Conservation (phyloP, 2,888 invertebrate species). For the Leucophenga maculata region DNA sequence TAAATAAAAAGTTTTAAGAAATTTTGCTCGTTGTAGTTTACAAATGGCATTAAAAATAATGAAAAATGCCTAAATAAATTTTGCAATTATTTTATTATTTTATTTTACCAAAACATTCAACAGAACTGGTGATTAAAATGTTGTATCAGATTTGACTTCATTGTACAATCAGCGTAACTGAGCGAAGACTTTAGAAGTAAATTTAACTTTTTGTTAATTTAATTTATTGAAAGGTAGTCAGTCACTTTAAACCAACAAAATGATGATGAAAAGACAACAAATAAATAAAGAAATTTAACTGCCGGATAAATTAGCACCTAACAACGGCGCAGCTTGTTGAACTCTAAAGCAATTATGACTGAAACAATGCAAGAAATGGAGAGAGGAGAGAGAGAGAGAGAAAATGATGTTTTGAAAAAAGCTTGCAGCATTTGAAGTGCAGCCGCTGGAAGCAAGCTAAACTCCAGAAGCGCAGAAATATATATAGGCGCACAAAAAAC, state of each 20-base stretch:
- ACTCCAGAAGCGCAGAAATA: neutral
- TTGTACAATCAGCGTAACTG: too few species aligned
- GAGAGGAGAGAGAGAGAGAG: constrained; percentile 31
- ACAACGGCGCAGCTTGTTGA: constrained; percentile 29
- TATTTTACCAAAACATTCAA: too few species aligned
- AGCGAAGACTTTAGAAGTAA: neutral
- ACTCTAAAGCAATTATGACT: constrained; percentile 51
- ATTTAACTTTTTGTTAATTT: neutral
- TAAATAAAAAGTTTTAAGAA: too few species aligned
- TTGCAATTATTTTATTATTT: too few species aligned
- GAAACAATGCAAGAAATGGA: constrained; percentile 27
- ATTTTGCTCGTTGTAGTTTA: too few species aligned
- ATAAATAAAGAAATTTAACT: constrained; percentile 15
- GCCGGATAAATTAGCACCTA: too few species aligned
- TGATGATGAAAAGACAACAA: neutral
- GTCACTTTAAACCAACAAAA: too few species aligned
- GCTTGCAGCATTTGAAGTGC: neutral
- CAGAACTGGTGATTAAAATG: too few species aligned
- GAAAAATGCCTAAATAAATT: neutral
- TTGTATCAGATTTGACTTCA: too few species aligned
- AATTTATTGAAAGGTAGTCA: neutral
- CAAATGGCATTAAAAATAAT: neutral
- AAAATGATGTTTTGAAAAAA: neutral
- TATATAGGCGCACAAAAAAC: neutral
- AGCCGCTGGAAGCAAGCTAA: constrained; percentile 1